Base-by-base conservation (phyloP, 2,797 vertebrate genomes). In the Gobio occitaniae region DNA sequence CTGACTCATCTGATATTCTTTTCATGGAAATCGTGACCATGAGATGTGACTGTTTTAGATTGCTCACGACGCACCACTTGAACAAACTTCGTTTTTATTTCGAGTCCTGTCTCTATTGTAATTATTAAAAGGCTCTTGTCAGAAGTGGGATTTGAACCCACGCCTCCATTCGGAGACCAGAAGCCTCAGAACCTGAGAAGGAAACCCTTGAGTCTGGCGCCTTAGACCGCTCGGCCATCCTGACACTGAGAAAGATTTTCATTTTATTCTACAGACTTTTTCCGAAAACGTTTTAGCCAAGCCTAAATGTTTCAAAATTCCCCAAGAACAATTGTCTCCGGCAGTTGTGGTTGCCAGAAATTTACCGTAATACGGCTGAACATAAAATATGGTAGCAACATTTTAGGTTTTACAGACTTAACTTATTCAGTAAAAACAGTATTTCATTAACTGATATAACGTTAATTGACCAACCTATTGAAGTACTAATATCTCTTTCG, bases 101-200 rank as follows among this genome's bases (percentile, higher is more conserved):
- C 8, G 0, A 12, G 16, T 25, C 2, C 0, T 11, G n/a, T 29
- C 13, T 8, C 15, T 12, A 1, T 25, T 25, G 25, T 25, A 25
- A 1, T 25, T 25, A 25, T 25, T 16, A 80, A 68, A 68, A 80
- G 3, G 4, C 1, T 3, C 0, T 16, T 72, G 80, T 72, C 80
- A 82, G 52, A 72, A 82, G 69, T 38, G 44, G 70, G 56, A 82
- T 74, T 74, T 65, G 44, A 74, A 65, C 56, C 70, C 70, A 82
- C 56, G 44, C 56, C 56, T 25, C 50, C 65, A 70, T 81, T 81
- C 2, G 79, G 79, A 70, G 66, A 44, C 50, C 66, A 81, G 78
- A 80, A 70, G 0, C 6, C 79, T 70, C 66, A 8, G 3, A 1
- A 0, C 0, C 0, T 54, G 32, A 56, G 79, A 80, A 80, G 65